Base-by-base conservation (phyloP, 2,888 invertebrate species). In the Sesia bembeciformis region DNA sequence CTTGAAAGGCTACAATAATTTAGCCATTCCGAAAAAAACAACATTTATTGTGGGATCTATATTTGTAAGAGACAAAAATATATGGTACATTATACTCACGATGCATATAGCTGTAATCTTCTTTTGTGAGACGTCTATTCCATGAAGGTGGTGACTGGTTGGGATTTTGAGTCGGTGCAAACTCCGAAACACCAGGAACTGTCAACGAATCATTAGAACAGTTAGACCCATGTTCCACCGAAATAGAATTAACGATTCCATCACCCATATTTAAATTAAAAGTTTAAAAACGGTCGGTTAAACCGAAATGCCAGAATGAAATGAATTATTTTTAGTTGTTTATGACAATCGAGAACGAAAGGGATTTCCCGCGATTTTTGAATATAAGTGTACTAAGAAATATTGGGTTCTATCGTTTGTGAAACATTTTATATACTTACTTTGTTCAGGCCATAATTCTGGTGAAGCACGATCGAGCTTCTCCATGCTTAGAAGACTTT, bases 371-470 rank as follows among this genome's bases (percentile, higher is more conserved):
- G 88, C 84, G 78, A 78, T 76, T 79, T 85, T 89, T 86, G 63
- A 84, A 87, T 83, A 42, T 58, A 55, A 4, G 55, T 39, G 39
- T 41, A 39, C 49, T 40, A 23, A 46, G 8, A 42, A 51, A 51
- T 56, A 41, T 53, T 7, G 4, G 52, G 51, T 40, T 23, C 23
- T 46, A 46, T 46, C 46, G 23, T 4, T 46, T 46, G 46, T 46
- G 46, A 8, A 46, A 57, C 53, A 23, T 40, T 49, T 52, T 23
- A 42, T 23, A 23, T 4, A 88, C 93, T 93, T 91, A 97, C 97
- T 95, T 90, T 96, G 95, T 83, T 98, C 97, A 39, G 98, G 98
- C 98, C 98, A 98, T 70, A 98, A 84, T 76, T 98, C 97, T 41
- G 98, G 98, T 3, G 98, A 98, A n/a, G 96, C 93, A 66, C 98